Percentiles rank a stretch among this genome's conserved stretches.
phyloP scores from a whole-genome alignment of 2,888 invertebrate species.

The Sycophila texana region DNA sequence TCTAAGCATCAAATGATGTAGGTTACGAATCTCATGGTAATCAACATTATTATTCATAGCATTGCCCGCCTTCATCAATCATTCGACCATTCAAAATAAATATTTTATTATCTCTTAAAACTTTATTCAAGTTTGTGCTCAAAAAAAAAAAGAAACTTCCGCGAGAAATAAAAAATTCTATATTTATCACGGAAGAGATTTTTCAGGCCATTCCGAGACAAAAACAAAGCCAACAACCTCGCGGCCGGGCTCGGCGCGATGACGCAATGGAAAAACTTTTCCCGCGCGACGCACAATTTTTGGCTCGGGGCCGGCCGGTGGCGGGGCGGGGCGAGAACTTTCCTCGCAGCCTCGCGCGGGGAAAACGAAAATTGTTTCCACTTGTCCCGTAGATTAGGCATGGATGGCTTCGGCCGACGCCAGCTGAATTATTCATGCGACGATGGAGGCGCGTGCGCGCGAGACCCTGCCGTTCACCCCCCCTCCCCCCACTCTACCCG shows the following conservation, averaged over 20 bases:
- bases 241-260: background rate
- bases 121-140: no score
- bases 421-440: constrained; percentile 57
- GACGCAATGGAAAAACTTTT: constrained; percentile 37
- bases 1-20: no score
- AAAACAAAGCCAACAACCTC: background rate
- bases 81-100: no score
- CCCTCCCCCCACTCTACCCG: no score
- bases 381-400: constrained; percentile 59
- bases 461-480: background rate
- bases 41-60: no score
- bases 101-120: no score
- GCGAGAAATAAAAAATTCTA: no score
- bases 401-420: constrained; percentile 56
- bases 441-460: constrained; percentile 22
- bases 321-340: background rate
- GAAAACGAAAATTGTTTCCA: constrained; percentile 59
- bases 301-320: background rate
- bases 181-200: no score
- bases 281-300: constrained; percentile 33
- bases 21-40: no score
- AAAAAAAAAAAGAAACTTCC: no score
- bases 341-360: constrained; percentile 35
- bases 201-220: background rate
- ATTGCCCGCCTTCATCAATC: no score